Base-by-base conservation (phyloP, 2,888 invertebrate genomes). In the Bugula neritina region DNA sequence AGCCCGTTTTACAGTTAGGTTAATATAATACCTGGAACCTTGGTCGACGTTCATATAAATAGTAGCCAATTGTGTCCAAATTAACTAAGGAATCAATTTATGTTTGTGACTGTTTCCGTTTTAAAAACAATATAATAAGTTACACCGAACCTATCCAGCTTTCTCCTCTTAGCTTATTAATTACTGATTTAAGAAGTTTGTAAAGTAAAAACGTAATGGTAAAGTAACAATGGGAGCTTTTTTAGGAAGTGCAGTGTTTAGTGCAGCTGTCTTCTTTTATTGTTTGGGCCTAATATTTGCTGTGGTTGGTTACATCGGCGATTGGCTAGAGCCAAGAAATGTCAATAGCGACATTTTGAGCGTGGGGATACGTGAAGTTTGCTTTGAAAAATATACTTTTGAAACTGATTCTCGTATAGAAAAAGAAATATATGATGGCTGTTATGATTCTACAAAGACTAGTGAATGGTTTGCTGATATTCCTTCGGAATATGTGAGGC, bases 401-500 rank as follows among this genome's bases (percentile, higher is more conserved):
- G 17, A 10, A 10, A 43, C 5, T 43, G 43, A 43, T 43, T 17
- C 43, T 10, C 5, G 43, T 5, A 43, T 10, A 17, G 43, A 43
- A 17, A 5, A 5, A 5, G 43, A 43, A 43, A 43, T 43, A 10
- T 43, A 43, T 43, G 43, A 55, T 23, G 63, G 63, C n/a, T 63
- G 63, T 34, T 31, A 29, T 27, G 63, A 63, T 63, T 31, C 63
- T 1, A 63, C 63, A 63, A 63, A 63, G n/a, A 63, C 63, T 29
- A 63, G 63, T 63, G 63, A 21, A 5, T 13, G 2, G 2, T 63
- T 63, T 5, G 31, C 10, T 34, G 31, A 63, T 13, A 31, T 63
- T 63, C 63, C 63, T 29, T 10, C 27, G 3, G 63, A 63, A 63
- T 63, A 63, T 63, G 63, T 63, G 63, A 63, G 63, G 10, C 63